These are phyloP conservation scores for Ochropleura plecta DNA, from an alignment of 2,888 invertebrate species.

Conservation along the genomic window DNA sequence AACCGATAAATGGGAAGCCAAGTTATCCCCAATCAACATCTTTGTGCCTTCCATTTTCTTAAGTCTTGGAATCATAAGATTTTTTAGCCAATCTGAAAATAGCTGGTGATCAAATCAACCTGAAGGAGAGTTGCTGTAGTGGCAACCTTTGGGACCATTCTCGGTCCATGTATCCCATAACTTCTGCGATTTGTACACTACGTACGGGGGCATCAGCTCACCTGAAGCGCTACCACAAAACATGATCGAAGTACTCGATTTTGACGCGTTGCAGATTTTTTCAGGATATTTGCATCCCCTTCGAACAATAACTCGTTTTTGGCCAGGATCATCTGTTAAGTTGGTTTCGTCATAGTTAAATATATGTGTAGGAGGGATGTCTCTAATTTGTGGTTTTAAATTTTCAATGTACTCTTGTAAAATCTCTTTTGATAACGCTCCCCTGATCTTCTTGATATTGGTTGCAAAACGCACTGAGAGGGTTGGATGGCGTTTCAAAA, in stretches of 20 bases:
- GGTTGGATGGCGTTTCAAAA: slow-evolving; percentile 22
- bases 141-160: slow-evolving; percentile 5
- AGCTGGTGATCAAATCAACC: slow-evolving; percentile 3
- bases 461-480: slow-evolving; percentile 26
- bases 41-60: slow-evolving; percentile 7
- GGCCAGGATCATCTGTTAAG: neutral
- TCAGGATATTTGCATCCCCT: slow-evolving; percentile 7
- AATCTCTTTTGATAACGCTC: slow-evolving; percentile 22
- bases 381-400: neutral
- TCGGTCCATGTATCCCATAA: slow-evolving; percentile 11
- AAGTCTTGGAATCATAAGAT: neutral
- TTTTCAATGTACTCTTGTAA: neutral
- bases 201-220: neutral
- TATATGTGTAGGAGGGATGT: neutral
- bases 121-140: neutral
- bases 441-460: slow-evolving; percentile 27
- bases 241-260: slow-evolving; percentile 2
- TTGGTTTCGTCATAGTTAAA: neutral
- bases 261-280: slow-evolving; percentile 5
- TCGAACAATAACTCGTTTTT: neutral
- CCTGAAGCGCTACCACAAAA: too few species aligned
- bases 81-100: slow-evolving; percentile 2
- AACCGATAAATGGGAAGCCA: slow-evolving; percentile 8
- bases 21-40: neutral
- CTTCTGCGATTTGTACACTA: neutral